phyloP scores from a whole-genome alignment of 92 coral and sea anemone species.

The Anthopleura xanthogrammica region DNA sequence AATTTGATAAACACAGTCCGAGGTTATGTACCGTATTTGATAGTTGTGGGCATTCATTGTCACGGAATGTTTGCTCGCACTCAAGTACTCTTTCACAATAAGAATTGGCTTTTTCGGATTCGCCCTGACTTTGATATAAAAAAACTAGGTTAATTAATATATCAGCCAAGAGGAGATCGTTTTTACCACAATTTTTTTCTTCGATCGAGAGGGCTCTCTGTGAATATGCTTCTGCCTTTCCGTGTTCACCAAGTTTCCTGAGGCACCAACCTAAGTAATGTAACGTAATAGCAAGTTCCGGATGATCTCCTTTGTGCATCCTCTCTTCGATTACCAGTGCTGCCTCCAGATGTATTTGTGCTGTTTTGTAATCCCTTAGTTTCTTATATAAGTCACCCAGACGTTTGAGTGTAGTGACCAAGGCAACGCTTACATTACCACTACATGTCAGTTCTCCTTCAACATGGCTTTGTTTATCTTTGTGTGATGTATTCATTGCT shows the following conservation, averaged over 20 bases:
- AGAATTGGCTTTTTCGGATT: no score
- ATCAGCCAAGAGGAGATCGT: no score
- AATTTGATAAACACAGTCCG: no score
- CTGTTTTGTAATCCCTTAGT: neutral
- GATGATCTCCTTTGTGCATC: neutral
- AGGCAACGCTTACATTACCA: neutral
- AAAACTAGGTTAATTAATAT: no score
- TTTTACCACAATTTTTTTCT: neutral
- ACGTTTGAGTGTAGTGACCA: neutral
- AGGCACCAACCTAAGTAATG: no score
- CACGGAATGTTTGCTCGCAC: no score
- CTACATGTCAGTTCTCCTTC: neutral
- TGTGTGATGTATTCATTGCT: no score
- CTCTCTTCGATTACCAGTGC: neutral
- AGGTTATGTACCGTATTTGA: no score
- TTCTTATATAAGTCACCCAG: neutral
- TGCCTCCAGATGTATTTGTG: neutral
- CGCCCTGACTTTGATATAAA: no score
- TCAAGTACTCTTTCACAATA: no score
- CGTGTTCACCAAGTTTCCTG: neutral
- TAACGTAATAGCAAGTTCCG: neutral
- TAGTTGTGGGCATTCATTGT: no score
- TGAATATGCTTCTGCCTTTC: neutral
- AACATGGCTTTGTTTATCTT: no score
- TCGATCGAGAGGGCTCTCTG: neutral